phyloP scores from a whole-genome alignment of 2,888 invertebrate genomes.

The Polyommatus icarus region DNA sequence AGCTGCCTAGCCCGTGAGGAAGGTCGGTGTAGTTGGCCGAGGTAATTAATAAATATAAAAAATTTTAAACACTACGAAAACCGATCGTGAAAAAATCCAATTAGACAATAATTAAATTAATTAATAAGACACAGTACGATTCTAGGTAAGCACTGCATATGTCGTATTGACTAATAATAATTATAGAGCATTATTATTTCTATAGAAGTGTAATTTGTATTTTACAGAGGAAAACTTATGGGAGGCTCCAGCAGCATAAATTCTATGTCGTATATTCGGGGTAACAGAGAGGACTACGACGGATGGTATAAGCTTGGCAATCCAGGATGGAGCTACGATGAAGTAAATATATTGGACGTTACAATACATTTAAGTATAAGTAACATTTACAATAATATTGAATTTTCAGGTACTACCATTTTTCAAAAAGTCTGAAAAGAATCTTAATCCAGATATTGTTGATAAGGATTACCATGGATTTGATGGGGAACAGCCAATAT shows the following conservation, averaged over 20 bases:
- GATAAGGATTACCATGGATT: constrained; percentile 79
- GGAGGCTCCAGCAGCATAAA: constrained; percentile 85
- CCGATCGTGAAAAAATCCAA: too few species aligned
- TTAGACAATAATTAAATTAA: too few species aligned
- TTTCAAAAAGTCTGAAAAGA: constrained; percentile 83
- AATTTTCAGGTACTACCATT: constrained; percentile 80
- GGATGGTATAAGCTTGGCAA: constrained; percentile 82
- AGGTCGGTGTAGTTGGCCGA: constrained; percentile 79
- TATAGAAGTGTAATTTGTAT: neutral
- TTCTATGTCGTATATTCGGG: constrained; percentile 81
- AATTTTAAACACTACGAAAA: neutral
- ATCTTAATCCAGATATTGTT: constrained; percentile 71
- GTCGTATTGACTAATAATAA: too few species aligned
- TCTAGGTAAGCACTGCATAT: too few species aligned
- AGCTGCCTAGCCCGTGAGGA: constrained; percentile 77
- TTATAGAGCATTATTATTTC: neutral
- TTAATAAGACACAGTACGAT: too few species aligned
- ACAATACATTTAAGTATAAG: too few species aligned
- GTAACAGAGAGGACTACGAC: constrained; percentile 81
- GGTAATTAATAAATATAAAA: constrained; percentile 46
- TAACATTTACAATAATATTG: neutral
- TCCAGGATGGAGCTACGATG: constrained; percentile 81
- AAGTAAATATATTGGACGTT: constrained; percentile 53
- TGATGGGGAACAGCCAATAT: constrained; percentile 81
- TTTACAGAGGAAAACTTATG: constrained; percentile 80